Evolutionary conservation across 2,113 vertebrate genomes (phyloP), one percentile per base, ranked within the genome.

Genomic region (Hemibagrus wyckioides): DNA sequence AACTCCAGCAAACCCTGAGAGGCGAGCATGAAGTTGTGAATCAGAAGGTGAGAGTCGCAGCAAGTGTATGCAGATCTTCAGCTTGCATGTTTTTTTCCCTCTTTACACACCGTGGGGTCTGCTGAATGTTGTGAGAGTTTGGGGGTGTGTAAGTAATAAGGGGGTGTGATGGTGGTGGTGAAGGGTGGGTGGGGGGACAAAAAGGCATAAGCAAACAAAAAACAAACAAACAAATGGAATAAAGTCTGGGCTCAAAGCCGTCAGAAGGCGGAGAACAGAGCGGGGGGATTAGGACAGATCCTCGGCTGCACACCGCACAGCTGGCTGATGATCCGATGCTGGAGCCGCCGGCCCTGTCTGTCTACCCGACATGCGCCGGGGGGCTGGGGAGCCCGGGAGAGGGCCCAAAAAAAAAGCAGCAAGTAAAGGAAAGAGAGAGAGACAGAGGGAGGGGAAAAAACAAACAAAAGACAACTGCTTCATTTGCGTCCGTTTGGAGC

Each of bases 271-370:
- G 92, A 92, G 94, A 95, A 94, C 94, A 95, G 95, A 96, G 95
- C 93, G 94, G 92, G 71, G 91, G 94, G 95, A 95, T 96, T 96
- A 96, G 92, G 90, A 92, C 92, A 94, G 94, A 96, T 95, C 94
- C 95, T 92, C 91, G 90, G 92, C 94, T 95, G 95, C 94, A 95
- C 94, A 94, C 93, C 92, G 93, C 95, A 95, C 95, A 96, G 95
- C 95, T 96, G 95, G 95, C 95, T 95, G 94, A 95, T 95, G 94
- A 96, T 96, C 95, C 95, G 92, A 94, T 94, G 92, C 94, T 95
- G 94, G 94, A 95, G 93, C 94, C 90, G 92, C 84, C 87, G 82
- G 80, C 71, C 87, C 90, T 84, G 48, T 39, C 67, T 59, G 81
- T 77, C 79, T 86, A 84, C 80, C 83, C 93, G 91, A 92, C 89